These are phyloP conservation scores for Synergus japonicus DNA, from an alignment of 2,888 invertebrate species.

Conservation along the genomic window DNA sequence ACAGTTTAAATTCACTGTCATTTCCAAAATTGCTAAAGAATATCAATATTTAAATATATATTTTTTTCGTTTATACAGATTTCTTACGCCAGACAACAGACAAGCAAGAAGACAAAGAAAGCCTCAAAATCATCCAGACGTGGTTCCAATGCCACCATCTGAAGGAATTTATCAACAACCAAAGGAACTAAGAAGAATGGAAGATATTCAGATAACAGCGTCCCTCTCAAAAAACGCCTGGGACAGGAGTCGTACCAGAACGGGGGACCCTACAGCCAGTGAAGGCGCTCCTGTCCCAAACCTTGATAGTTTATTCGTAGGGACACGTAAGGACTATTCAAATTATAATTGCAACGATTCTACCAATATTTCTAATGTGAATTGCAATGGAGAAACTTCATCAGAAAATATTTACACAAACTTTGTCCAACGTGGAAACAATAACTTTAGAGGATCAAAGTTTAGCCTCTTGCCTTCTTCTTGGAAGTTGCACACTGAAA, in stretches of 20 bases:
- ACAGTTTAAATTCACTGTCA: no score
- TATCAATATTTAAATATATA: background rate
- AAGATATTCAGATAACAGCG: slow-evolving; percentile 41
- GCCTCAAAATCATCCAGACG: slow-evolving; percentile 81
- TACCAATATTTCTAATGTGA: slow-evolving; percentile 8
- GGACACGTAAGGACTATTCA: slow-evolving; percentile 53
- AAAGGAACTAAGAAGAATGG: slow-evolving; percentile 45
- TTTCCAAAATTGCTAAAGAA: no score
- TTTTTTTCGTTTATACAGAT: slow-evolving; percentile 48
- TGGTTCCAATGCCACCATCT: slow-evolving; percentile 83
- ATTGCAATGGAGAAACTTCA: background rate
- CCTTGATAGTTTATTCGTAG: slow-evolving; percentile 62
- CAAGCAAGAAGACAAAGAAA: slow-evolving; percentile 87
- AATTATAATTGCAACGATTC: background rate
- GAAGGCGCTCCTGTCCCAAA: slow-evolving; percentile 74
- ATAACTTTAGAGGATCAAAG: background rate
- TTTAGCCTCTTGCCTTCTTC: background rate
- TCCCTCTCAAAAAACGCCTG: slow-evolving; percentile 83
- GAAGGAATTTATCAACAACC: slow-evolving; percentile 71
- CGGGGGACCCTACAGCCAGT: slow-evolving; percentile 75
- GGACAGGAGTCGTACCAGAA: slow-evolving; percentile 80
- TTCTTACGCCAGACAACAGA: slow-evolving; percentile 84
- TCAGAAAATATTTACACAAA: background rate
- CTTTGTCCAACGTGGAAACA: background rate
- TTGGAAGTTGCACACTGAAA: background rate